Evolutionary conservation across 2,888 invertebrate species (phyloP).

Genomic region (Chloroclysta siterata): DNA sequence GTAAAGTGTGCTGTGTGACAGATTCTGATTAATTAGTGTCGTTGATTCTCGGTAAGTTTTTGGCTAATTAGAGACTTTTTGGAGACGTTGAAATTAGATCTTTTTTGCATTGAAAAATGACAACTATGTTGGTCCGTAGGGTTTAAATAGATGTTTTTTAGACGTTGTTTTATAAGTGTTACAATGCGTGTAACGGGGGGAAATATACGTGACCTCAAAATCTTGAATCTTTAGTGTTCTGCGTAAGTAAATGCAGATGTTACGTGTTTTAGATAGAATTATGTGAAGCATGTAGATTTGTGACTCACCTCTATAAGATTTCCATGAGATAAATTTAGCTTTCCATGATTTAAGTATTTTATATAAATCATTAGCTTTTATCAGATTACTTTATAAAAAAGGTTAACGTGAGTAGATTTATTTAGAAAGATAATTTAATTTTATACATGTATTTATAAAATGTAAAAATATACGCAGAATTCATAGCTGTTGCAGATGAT

Average conservation of each 20-base stretch:
- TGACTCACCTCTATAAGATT: too few species aligned
- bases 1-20: constrained; percentile 37
- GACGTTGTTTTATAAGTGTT: not conserved
- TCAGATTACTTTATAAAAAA: too few species aligned
- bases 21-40: constrained; percentile 50
- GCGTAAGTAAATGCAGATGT: constrained; percentile 9
- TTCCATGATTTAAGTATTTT: too few species aligned
- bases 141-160: not conserved
- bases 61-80: constrained; percentile 23
- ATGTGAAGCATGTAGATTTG: not conserved
- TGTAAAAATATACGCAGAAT: too few species aligned
- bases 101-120: constrained; percentile 6
- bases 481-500: too few species aligned
- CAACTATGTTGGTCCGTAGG: not conserved
- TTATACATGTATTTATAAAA: too few species aligned
- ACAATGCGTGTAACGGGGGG: not conserved
- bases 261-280: not conserved
- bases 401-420: too few species aligned
- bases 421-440: too few species aligned
- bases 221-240: not conserved
- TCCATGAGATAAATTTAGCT: too few species aligned
- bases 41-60: constrained; percentile 42
- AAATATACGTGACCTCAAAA: constrained; percentile 1
- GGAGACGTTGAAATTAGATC: constrained; percentile 15
- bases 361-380: too few species aligned